Evolutionary conservation across 53 echinoderm and acorn worm species (phyloP), one percentile per base, ranked within the genome.

Genomic region (Actinopyga echinites): DNA sequence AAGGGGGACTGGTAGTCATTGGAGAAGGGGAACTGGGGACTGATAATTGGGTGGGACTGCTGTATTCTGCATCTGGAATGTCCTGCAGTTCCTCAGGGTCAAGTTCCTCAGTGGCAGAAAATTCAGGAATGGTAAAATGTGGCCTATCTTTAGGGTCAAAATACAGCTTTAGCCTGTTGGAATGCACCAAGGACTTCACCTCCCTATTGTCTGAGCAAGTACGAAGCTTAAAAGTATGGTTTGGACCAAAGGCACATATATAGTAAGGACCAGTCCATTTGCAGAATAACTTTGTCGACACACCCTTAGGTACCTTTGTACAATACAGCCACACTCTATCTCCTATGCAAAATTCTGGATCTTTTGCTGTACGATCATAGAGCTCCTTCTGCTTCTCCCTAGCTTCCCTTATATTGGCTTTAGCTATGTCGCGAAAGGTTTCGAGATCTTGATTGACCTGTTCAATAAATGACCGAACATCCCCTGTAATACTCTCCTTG

Each of bases 261-360:
- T 75, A 52, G 26, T 2, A 49, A 19, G 79, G 56, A 12, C 79
- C 79, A 15, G 79, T 78, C 79, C 79, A 78, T 10, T 56, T 78
- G 31, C 56, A 35, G 2, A 78, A 78, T 28, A 57, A 55, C 33
- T 78, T 78, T 28, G 79, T 32, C 15, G 79, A 78, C 20, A 78
- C 79, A 15, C 79, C 79, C 20, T 78, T 22, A 6, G 79, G 79
- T n/a, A 22, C 31, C 32, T 78, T 56, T 17, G 35, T 20, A 57
- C 79, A 78, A 57, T 78, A 78, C 26, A 78, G 57, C 57, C 79
- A 78, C 8, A 78, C 79, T 28, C 79, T 78, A 32, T 78, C 57
- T 13, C 54, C 79, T 24, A 78, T 78, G 30, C 57, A 57, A 31
- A 78, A 78, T 30, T 55, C 56, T 54, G 54, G 54, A 24, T 25